Evolutionary conservation across 1,140 invertebrate genomes (phyloP), one percentile per base, ranked within the genome.

Genomic region (Cyclina sinensis): DNA sequence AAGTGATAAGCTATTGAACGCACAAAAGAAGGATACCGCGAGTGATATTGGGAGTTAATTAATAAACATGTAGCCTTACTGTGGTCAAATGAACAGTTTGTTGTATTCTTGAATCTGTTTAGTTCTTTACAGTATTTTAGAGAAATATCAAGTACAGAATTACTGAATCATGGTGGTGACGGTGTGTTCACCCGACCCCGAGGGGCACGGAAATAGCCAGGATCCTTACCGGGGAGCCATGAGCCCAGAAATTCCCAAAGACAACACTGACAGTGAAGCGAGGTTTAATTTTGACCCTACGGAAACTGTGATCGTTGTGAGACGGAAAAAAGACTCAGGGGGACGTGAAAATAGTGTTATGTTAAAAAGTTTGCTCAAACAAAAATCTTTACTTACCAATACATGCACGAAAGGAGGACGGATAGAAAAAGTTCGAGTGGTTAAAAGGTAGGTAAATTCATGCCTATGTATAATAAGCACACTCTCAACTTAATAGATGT

Each of bases 291-390:
- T 87, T 46, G 85, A 87, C 30, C 85, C 85, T 1, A 59, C 73
- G n/a, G 85, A 87, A 70, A 87, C 85, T 68, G 85, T 87, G 85
- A 87, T 87, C 30, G 85, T 87, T 1, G 85, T 87, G 4, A 54
- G 85, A 54, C 16, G 76, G 37, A 87, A 80, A 70, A 78, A 62
- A 30, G 85, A 87, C 11, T 3, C 79, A 21, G 37, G 43, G 18
- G 85, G 74, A 30, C 46, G 73, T 27, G 85, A 80, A 78, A 80
- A 87, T 35, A 80, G 85, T 65, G 85, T 87, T 27, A 30, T 87
- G 37, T 54, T 87, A n/a, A 87, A 87, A 80, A 87, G 85, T 87
- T 87, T 87, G 85, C 85, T 87, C 85, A 87, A 87, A 48, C 51
- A 54, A 65, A 86, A 24, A 86, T 78, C 73, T 39, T 86, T 76